Conservation (phyloP, 2,888 invertebrate genomes). For the Halictus quadricinctus region DNA sequence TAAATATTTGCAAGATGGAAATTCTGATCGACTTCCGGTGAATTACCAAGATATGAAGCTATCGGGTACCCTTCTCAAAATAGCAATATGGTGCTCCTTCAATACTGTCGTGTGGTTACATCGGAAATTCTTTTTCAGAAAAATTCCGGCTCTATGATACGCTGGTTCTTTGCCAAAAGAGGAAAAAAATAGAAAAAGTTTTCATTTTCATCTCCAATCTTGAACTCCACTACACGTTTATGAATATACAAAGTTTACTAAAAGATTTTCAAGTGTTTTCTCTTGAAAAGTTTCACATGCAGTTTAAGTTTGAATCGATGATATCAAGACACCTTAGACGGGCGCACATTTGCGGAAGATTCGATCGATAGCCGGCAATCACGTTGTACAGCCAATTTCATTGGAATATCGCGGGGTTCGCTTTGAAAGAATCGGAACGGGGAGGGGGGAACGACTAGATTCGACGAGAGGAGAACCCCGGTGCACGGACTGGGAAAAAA, state of each 20-base stretch:
- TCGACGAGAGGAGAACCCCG: not conserved
- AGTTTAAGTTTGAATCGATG: too few species aligned
- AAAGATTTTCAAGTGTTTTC: too few species aligned
- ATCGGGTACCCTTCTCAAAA: constrained; percentile 19
- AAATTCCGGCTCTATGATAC: not conserved
- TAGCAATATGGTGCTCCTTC: constrained; percentile 18
- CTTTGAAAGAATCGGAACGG: not conserved
- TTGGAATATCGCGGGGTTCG: constrained; percentile 14
- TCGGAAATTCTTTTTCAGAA: constrained; percentile 1
- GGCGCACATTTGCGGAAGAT: not conserved
- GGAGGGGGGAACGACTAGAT: not conserved
- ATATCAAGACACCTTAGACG: not conserved
- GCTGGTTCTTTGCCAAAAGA: not conserved
- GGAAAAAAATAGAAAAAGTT: not conserved
- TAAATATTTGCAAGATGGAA: constrained; percentile 41
- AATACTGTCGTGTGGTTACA: not conserved
- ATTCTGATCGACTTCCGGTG: constrained; percentile 12
- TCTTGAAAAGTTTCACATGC: too few species aligned
- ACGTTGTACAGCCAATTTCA: not conserved
- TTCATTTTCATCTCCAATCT: not conserved
- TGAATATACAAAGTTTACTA: too few species aligned
- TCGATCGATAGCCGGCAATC: not conserved
- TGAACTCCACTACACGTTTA: too few species aligned
- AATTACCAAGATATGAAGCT: constrained; percentile 24
- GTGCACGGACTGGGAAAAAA: not conserved